phyloP scores from a whole-genome alignment of 2,888 invertebrate species.

The Hyppa rectilinea region DNA sequence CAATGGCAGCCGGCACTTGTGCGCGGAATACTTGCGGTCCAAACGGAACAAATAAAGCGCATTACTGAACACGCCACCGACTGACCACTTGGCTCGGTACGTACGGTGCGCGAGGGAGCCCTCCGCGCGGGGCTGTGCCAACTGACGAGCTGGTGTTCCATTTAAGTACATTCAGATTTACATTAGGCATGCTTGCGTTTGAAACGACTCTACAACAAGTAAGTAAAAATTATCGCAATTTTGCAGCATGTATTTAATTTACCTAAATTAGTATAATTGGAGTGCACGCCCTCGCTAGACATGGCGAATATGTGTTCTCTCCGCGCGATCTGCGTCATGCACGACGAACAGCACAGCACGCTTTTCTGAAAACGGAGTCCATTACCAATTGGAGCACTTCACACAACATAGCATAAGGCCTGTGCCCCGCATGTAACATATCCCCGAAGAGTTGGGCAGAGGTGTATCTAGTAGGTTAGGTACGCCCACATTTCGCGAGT shows the following conservation, averaged over 20 bases:
- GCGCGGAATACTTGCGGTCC: background rate
- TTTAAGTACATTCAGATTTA: background rate
- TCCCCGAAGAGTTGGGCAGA: too few relatives aligned
- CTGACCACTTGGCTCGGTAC: background rate
- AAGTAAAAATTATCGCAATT: background rate
- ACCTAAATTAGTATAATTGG: constrained; percentile 84
- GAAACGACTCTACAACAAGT: background rate
- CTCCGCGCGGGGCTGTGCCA: background rate
- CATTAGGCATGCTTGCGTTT: background rate
- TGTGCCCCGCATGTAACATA: too few relatives aligned
- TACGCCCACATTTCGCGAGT: too few relatives aligned
- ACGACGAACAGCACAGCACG: constrained; percentile 79
- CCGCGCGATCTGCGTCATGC: constrained; percentile 77
- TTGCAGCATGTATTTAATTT: constrained; percentile 14
- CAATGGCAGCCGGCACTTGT: background rate
- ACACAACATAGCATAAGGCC: too few relatives aligned
- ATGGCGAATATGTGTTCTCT: constrained; percentile 82
- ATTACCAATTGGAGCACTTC: too few relatives aligned
- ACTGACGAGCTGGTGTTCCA: background rate
- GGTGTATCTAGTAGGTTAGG: too few relatives aligned
- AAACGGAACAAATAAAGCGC: background rate
- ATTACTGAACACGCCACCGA: background rate
- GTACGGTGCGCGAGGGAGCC: background rate
- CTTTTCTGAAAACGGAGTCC: constrained; percentile 77
- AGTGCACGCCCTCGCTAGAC: constrained; percentile 86